Evolutionary conservation across 2,113 vertebrate genomes (phyloP), one percentile per base, ranked within the genome.

Genomic region (Myotis davidii): DNA sequence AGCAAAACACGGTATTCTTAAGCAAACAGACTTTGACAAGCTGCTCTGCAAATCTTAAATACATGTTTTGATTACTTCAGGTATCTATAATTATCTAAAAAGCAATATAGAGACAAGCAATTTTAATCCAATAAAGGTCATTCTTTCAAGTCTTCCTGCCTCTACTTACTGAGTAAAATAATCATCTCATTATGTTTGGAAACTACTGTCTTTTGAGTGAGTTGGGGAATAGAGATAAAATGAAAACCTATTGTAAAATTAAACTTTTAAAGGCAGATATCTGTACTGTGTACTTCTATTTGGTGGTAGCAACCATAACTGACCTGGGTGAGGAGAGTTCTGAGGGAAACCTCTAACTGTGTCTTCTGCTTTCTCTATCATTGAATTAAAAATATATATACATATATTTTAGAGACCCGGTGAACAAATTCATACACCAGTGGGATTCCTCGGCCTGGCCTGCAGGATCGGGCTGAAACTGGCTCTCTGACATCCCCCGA

Each of bases 21-120:
- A 96, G 95, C 94, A 95, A 97, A 91, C 94, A 92, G 90, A 94
- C 88, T 94, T 90, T 76, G 73, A 95, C 95, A 96, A 98, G 95
- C 85, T 97, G 92, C 81, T 96, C 95, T 70, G 67, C 72, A 83
- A 87, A 95, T 77, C 78, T 72, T 83, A 92, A 88, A 42, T 48
- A 11, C 69, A 76, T 72, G 54, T 59, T 96, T 79, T 94, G 34
- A 94, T 94, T 86, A 93, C 88, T 85, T 96, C 90, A 96, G 95
- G 96, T 97, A 84, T 91, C 69, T 96, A 91, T 76, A 96, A 81
- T 96, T 97, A 94, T 86, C 90, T 94, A 67, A 77, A 93, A 92
- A 93, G 64, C 77, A 93, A 70, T 88, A 39, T n/a, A 95, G 67
- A 92, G 34, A 90, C n/a, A 96, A 77, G 16, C 42, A 81, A 27